These are phyloP conservation scores for Antrozous pallidus DNA, from an alignment of 2,797 vertebrate genomes.

Conservation along the genomic window DNA sequence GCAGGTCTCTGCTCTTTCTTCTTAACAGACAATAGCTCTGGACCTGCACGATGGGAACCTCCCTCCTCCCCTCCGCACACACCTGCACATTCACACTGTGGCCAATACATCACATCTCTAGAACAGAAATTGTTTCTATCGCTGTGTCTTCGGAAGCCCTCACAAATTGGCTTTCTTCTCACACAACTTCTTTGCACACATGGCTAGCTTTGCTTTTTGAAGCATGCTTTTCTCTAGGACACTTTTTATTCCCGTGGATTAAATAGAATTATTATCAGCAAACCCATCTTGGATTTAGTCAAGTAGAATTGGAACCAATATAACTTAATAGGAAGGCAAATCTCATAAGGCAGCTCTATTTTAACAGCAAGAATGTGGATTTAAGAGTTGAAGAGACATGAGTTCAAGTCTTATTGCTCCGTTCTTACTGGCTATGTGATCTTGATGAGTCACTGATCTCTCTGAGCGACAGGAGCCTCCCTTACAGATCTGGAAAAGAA, in stretches of 20 bases:
- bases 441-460: not conserved
- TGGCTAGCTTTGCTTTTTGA: slow-evolving; percentile 9
- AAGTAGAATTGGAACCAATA: not conserved
- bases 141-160: not conserved
- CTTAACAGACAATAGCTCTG: not conserved
- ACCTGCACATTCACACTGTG: not conserved
- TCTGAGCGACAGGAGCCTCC: not conserved
- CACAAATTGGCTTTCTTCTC: not conserved
- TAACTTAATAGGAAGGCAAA: not conserved
- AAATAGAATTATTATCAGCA: slow-evolving; percentile 5
- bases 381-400: not conserved
- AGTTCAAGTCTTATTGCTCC: not conserved
- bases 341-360: not conserved
- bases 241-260: slow-evolving; percentile 34
- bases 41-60: not conserved
- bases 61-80: not conserved
- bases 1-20: no score
- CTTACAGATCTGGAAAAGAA: not conserved
- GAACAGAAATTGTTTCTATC: not conserved
- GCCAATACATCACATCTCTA: not conserved
- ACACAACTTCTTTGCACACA: not conserved
- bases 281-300: slow-evolving; percentile 29
- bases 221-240: slow-evolving; percentile 10
- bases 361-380: not conserved
- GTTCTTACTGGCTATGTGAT: not conserved